These are phyloP conservation scores for Quiscalus mexicanus DNA, from an alignment of 2,113 vertebrate genomes.

Conservation along the genomic window DNA sequence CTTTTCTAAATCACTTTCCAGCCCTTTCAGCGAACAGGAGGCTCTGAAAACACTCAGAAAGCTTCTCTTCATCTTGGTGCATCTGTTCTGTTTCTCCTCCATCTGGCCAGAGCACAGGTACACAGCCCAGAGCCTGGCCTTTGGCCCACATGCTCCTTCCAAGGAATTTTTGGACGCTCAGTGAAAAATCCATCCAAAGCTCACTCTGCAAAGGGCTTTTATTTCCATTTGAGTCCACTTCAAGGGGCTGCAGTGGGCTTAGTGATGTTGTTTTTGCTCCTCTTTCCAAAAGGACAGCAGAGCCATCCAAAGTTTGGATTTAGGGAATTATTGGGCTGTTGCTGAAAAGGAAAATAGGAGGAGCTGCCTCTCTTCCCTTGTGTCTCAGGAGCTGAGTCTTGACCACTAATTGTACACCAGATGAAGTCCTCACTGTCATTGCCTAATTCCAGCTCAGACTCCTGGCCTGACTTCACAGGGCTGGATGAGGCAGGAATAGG, in stretches of 20 bases:
- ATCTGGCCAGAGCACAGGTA: slow-evolving; percentile 38
- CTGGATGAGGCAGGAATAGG: not conserved
- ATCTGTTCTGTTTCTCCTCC: slow-evolving; percentile 53
- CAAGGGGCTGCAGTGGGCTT: slow-evolving; percentile 63
- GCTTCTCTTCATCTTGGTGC: not conserved
- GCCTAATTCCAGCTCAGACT: not conserved
- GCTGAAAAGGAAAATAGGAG: not conserved
- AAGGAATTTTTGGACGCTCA: slow-evolving; percentile 66
- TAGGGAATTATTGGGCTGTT: not conserved
- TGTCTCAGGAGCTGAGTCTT: not conserved
- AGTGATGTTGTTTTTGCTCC: slow-evolving; percentile 52
- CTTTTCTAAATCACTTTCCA: slow-evolving; percentile 45
- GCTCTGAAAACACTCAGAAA: slow-evolving; percentile 46
- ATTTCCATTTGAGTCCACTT: slow-evolving; percentile 77
- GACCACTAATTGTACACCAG: not conserved
- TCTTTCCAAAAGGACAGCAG: slow-evolving; percentile 24
- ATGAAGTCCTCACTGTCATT: not conserved
- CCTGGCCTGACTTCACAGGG: slow-evolving; percentile 36
- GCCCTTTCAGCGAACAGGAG: not conserved
- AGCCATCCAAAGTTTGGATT: slow-evolving; percentile 27
- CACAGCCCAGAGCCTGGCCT: slow-evolving; percentile 1
- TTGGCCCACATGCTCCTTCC: slow-evolving; percentile 50
- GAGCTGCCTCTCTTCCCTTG: not conserved
- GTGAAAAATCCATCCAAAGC: slow-evolving; percentile 64
- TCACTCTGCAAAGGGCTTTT: slow-evolving; percentile 70